Percentiles rank a stretch among this genome's conserved stretches.
These are phyloP conservation scores for Harpagifer antarcticus DNA, from an alignment of 2,797 vertebrate genomes.

Conservation along the genomic window DNA sequence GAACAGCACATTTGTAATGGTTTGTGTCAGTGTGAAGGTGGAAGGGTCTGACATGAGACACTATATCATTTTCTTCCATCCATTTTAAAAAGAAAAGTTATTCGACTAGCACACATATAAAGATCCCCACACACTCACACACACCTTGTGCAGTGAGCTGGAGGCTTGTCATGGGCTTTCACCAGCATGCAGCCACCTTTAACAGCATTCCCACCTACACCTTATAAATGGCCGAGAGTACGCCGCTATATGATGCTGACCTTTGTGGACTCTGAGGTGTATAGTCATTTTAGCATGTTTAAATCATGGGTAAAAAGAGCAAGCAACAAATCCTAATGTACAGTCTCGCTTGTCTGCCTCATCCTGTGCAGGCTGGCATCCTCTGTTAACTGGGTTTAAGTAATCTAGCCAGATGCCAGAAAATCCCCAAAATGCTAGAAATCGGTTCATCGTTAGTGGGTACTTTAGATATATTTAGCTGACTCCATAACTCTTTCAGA, in stretches of 20 bases:
- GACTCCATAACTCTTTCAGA: background rate
- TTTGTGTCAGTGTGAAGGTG: slow-evolving; percentile 8
- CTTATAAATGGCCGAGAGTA: slow-evolving; percentile 17
- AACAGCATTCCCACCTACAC: slow-evolving; percentile 1
- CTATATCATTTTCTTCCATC: background rate
- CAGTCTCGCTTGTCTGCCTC: background rate
- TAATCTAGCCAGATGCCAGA: slow-evolving; percentile 9
- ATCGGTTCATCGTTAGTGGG: background rate
- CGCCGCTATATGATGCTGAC: background rate
- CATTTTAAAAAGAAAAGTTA: background rate
- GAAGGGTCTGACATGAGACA: background rate
- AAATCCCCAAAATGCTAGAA: background rate
- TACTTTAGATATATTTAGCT: background rate
- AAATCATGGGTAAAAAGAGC: background rate
- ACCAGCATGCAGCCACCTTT: background rate
- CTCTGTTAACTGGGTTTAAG: background rate
- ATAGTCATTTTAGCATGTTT: background rate
- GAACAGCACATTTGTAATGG: background rate
- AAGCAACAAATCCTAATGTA: background rate
- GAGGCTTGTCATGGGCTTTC: slow-evolving; percentile 13
- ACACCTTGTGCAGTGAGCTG: background rate
- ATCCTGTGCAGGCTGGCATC: background rate
- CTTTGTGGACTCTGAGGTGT: slow-evolving; percentile 3
- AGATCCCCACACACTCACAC: background rate
- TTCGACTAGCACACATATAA: background rate